These are phyloP conservation scores for Drosophila saltans DNA, from an alignment of 1,140 invertebrate genomes.

Conservation along the genomic window DNA sequence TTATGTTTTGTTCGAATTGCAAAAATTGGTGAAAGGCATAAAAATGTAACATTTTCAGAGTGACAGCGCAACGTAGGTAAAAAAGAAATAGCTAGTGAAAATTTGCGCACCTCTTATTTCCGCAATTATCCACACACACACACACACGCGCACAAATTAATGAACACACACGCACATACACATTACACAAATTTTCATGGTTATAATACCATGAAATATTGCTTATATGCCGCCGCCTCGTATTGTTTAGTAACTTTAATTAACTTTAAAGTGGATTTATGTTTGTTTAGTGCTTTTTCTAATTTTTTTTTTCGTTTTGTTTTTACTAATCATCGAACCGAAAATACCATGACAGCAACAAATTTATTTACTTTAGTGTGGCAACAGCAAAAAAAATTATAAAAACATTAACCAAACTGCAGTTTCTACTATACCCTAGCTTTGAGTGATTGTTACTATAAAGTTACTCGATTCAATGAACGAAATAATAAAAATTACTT, in stretches of 20 bases:
- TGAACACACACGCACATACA: neutral
- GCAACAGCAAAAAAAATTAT: neutral
- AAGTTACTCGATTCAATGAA: neutral
- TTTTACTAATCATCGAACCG: conserved; percentile 13
- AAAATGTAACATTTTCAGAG: conserved; percentile 3
- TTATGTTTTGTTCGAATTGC: neutral
- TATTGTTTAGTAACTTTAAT: conserved; percentile 19
- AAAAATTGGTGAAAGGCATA: conserved; percentile 6
- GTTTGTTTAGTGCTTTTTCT: conserved; percentile 19
- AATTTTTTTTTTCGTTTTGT: neutral
- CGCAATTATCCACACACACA: conserved; percentile 6
- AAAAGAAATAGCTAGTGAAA: neutral
- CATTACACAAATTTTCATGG: conserved; percentile 14
- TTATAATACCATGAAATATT: conserved; percentile 39
- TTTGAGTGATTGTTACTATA: neutral
- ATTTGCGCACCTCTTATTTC: conserved; percentile 3
- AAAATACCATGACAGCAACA: conserved; percentile 1
- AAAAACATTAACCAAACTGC: too few relatives aligned
- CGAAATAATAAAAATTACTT: too few relatives aligned
- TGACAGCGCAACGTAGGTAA: neutral
- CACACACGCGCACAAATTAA: neutral
- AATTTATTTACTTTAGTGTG: conserved; percentile 13
- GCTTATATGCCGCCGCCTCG: conserved; percentile 42
- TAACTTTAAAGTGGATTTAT: conserved; percentile 16
- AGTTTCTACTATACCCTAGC: neutral